These are phyloP conservation scores for Antedon mediterranea DNA, from an alignment of 53 echinoderm and acorn worm genomes.

Conservation along the genomic window DNA sequence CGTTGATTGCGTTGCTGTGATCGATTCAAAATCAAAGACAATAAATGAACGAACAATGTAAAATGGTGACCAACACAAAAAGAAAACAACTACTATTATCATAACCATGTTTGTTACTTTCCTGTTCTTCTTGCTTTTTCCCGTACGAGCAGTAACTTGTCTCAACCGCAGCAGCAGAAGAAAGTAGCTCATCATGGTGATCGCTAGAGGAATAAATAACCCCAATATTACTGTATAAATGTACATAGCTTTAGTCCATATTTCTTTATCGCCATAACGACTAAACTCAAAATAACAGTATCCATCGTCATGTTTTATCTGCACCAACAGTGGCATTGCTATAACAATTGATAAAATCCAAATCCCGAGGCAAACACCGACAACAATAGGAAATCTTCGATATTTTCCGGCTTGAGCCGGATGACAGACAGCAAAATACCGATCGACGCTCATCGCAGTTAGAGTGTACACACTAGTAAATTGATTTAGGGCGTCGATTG, in stretches of 20 bases:
- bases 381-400: conserved; percentile 57
- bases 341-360: conserved; percentile 58
- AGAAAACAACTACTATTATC: conserved; percentile 59
- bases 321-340: conserved; percentile 35
- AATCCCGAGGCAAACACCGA: conserved; percentile 45
- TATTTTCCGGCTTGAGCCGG: conserved; percentile 63
- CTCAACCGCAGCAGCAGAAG: conserved; percentile 41
- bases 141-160: background rate
- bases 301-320: conserved; percentile 23
- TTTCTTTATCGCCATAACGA: background rate
- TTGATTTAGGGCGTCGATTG: conserved; percentile 55
- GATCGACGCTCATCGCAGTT: conserved; percentile 87
- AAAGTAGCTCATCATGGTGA: conserved; percentile 62
- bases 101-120: conserved; percentile 87
- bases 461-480: conserved; percentile 75
- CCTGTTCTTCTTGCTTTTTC: conserved; percentile 6
- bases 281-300: conserved; percentile 11
- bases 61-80: conserved; percentile 75
- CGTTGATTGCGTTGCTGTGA: background rate
- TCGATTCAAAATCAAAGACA: conserved; percentile 7
- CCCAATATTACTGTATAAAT: conserved; percentile 47
- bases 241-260: conserved; percentile 16
- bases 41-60: conserved; percentile 28
- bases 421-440: conserved; percentile 90
- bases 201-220: conserved; percentile 49